Evolutionary conservation across 1,140 invertebrate genomes (phyloP).

Genomic region (Saccostrea echinata): DNA sequence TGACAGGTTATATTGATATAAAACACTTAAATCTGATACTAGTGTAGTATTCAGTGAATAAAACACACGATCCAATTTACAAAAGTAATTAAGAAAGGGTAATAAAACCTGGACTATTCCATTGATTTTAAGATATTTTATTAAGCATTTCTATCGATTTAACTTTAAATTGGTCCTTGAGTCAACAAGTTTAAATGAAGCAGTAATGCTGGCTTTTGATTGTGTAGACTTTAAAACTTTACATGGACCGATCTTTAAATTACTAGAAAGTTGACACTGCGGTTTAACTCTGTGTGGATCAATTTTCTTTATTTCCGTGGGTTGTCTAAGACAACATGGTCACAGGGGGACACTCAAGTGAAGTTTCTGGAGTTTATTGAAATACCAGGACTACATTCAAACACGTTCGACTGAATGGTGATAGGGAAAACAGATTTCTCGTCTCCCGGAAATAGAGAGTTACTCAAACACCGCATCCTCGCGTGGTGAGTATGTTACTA

Average conservation of each 20-base stretch:
- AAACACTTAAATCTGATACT: too few relatives aligned
- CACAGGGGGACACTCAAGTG: slow-evolving; percentile 20
- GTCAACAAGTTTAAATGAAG: slow-evolving; percentile 6
- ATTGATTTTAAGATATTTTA: neutral
- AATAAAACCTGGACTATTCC: neutral
- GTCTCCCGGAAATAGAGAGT: slow-evolving; percentile 33
- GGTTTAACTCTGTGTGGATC: slow-evolving; percentile 25
- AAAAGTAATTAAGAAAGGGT: neutral
- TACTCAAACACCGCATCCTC: neutral
- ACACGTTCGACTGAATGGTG: neutral
- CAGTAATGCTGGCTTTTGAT: neutral
- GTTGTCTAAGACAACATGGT: slow-evolving; percentile 18
- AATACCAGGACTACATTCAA: slow-evolving; percentile 32
- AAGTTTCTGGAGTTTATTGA: neutral
- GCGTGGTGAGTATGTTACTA: neutral
- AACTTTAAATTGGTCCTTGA: slow-evolving; percentile 22
- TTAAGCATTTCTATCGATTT: slow-evolving; percentile 27
- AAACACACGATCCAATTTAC: neutral
- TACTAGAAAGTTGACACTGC: slow-evolving; percentile 29
- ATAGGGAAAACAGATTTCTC: neutral
- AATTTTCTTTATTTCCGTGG: slow-evolving; percentile 21
- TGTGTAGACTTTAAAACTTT: slow-evolving; percentile 17
- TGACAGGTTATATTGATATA: too few relatives aligned
- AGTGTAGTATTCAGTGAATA: too few relatives aligned
- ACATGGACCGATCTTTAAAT: slow-evolving; percentile 25